Evolutionary conservation across 1,140 invertebrate genomes (phyloP).

Genomic region (Ganaspis sp.): DNA sequence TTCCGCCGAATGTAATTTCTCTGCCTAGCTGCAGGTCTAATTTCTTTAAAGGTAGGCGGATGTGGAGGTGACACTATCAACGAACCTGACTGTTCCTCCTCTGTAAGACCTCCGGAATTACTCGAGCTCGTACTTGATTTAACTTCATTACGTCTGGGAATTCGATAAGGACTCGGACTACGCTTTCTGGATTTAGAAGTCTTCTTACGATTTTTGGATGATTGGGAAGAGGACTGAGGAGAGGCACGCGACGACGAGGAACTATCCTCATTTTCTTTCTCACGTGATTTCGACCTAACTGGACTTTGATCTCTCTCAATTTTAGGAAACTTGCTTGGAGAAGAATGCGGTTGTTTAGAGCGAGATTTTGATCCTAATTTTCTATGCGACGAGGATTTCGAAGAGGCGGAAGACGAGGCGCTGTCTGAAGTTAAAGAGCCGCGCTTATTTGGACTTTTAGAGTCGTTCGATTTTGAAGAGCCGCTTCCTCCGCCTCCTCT

Average conservation of each 20-base stretch:
- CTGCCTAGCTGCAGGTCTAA: slow-evolving; percentile 79
- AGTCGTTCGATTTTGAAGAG: slow-evolving; percentile 54
- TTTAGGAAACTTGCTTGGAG: slow-evolving; percentile 64
- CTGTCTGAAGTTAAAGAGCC: slow-evolving; percentile 37
- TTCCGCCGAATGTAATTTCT: slow-evolving; percentile 82
- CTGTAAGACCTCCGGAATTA: slow-evolving; percentile 66
- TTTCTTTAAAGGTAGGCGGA: slow-evolving; percentile 79
- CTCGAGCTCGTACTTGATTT: slow-evolving; percentile 59
- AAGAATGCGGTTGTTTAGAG: slow-evolving; percentile 63
- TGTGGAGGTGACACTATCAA: slow-evolving; percentile 72
- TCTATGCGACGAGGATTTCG: slow-evolving; percentile 67
- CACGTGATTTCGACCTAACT: slow-evolving; percentile 68
- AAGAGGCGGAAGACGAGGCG: slow-evolving; percentile 64
- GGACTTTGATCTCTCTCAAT: slow-evolving; percentile 64
- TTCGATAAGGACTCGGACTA: slow-evolving; percentile 70
- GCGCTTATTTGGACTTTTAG: slow-evolving; percentile 45
- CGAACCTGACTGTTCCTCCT: slow-evolving; percentile 74
- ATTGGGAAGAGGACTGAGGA: slow-evolving; percentile 64
- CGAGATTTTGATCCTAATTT: slow-evolving; percentile 69
- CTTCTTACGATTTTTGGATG: slow-evolving; percentile 68
- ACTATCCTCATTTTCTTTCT: slow-evolving; percentile 63
- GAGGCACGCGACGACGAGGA: slow-evolving; percentile 55
- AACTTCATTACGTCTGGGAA: slow-evolving; percentile 66
- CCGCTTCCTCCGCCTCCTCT: slow-evolving; percentile 60
- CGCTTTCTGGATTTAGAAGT: slow-evolving; percentile 68